Percentiles rank a stretch among this genome's conserved stretches.
These are phyloP conservation scores for Numida meleagris DNA, from an alignment of 2,113 vertebrate genomes.

Conservation along the genomic window DNA sequence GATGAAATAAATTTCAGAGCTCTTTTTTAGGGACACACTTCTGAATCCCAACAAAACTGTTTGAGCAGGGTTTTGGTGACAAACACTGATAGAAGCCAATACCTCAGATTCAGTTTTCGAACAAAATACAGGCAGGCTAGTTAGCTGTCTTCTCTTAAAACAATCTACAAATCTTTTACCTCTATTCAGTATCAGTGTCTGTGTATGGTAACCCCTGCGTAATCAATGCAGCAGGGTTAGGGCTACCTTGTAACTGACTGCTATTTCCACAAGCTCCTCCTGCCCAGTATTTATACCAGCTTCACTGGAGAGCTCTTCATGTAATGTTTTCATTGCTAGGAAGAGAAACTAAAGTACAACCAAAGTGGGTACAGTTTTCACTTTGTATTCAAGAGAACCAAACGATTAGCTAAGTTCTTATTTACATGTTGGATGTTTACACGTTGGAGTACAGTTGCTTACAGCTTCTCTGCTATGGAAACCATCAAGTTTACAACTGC, in stretches of 20 bases:
- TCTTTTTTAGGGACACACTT: not conserved
- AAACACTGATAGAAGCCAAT: not conserved
- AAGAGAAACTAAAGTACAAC: not conserved
- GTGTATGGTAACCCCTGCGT: rapidly evolving
- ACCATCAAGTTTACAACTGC: not conserved
- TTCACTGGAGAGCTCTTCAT: not conserved
- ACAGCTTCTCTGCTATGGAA: not conserved
- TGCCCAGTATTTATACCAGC: not conserved
- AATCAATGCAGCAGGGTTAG: not conserved
- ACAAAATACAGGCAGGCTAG: not conserved
- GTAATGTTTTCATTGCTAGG: not conserved
- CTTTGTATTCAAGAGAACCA: not conserved
- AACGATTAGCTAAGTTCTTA: not conserved
- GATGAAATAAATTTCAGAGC: not conserved
- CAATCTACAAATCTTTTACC: not conserved
- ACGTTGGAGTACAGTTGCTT: not conserved
- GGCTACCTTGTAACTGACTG: not conserved
- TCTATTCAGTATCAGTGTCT: not conserved
- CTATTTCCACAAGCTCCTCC: not conserved
- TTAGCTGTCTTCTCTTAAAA: not conserved
- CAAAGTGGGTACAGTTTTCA: not conserved
- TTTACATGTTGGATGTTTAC: not conserved
- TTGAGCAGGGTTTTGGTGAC: not conserved
- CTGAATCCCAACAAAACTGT: not conserved
- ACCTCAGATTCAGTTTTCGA: not conserved